Conservation (phyloP, 2,888 invertebrate genomes). For the Elgonia sp. region DNA sequence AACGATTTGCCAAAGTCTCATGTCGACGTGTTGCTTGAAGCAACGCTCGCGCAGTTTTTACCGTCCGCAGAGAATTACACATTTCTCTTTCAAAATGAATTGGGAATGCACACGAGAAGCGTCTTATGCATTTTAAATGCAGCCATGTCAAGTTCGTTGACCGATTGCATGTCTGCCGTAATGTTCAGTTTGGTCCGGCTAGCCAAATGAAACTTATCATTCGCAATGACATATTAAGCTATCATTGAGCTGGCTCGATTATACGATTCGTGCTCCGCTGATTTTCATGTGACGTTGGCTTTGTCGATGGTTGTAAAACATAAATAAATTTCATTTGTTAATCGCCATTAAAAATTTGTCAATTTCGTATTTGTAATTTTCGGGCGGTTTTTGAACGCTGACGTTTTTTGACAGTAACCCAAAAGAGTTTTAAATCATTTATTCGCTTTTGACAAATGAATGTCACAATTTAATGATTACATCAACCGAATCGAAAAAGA, state of each 20-base stretch:
- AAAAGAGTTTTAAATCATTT: background rate
- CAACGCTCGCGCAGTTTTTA: background rate
- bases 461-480: background rate
- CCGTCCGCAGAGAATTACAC: constrained; percentile 1
- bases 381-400: too few species aligned
- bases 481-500: too few species aligned
- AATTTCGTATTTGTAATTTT: too few species aligned
- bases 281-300: constrained; percentile 45
- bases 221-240: constrained; percentile 69
- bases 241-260: constrained; percentile 65
- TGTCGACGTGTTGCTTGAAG: background rate
- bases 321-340: constrained; percentile 37
- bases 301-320: constrained; percentile 40
- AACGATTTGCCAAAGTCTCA: constrained; percentile 23
- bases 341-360: constrained; percentile 37
- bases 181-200: constrained; percentile 43
- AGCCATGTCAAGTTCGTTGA: constrained; percentile 52
- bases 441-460: background rate
- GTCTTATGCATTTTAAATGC: constrained; percentile 56
- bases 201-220: constrained; percentile 64
- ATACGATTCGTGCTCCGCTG: constrained; percentile 53
- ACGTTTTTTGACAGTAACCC: constrained; percentile 21
- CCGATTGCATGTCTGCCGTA: constrained; percentile 52
- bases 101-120: constrained; percentile 26
- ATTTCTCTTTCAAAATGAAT: constrained; percentile 50